These are phyloP conservation scores for Drosophila mimetica DNA, from an alignment of 2,888 invertebrate genomes.

Conservation along the genomic window DNA sequence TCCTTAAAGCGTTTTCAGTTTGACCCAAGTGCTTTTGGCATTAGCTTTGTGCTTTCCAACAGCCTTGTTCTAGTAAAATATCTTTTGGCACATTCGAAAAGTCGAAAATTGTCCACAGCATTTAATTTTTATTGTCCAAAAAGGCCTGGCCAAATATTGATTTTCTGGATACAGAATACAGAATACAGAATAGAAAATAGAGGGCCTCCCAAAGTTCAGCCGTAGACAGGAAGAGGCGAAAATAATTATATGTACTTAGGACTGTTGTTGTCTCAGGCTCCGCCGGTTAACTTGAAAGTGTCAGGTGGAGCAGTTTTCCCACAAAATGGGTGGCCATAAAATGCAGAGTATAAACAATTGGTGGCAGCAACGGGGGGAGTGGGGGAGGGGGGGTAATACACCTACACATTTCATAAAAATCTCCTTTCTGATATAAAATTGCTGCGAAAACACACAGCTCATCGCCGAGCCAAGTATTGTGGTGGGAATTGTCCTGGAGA, in stretches of 20 bases:
- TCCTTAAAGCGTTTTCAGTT: not conserved
- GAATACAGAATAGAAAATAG: too few species aligned
- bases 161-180: conserved; percentile 3
- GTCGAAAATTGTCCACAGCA: conserved; percentile 20
- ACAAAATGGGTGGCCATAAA: conserved; percentile 15
- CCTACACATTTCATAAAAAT: conserved; percentile 27
- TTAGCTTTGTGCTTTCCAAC: conserved; percentile 9
- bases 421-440: conserved; percentile 31
- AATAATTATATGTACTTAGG: conserved; percentile 36
- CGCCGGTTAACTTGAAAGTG: conserved; percentile 25
- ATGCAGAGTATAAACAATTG: conserved; percentile 24
- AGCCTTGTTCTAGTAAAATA: conserved; percentile 23
- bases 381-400: too few species aligned
- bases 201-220: not conserved
- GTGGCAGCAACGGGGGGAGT: not conserved
- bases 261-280: conserved; percentile 17
- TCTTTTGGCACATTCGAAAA: conserved; percentile 27
- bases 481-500: conserved; percentile 22
- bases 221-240: conserved; percentile 19
- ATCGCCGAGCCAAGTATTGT: conserved; percentile 15
- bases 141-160: conserved; percentile 29
- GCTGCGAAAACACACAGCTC: conserved; percentile 21
- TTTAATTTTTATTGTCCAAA: conserved; percentile 29
- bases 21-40: conserved; percentile 23
- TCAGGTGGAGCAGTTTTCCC: conserved; percentile 11